Evolutionary conservation across 2,888 invertebrate genomes (phyloP).

Genomic region (Troides oblongomaculatus): DNA sequence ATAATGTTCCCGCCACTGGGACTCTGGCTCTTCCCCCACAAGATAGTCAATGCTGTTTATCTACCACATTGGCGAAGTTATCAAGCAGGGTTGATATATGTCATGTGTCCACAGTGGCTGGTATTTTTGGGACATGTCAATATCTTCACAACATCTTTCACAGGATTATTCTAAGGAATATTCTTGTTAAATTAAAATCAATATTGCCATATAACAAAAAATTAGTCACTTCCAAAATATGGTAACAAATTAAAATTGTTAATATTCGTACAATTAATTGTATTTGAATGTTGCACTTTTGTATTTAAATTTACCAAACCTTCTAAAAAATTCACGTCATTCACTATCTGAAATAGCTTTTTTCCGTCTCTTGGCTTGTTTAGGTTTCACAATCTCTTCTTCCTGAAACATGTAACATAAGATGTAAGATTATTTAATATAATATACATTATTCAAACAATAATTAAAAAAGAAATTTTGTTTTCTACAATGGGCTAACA

Average conservation of each 20-base stretch:
- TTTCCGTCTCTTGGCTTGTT: conserved; percentile 94
- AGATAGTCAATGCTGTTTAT: too few species aligned
- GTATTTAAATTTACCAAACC: conserved; percentile 69
- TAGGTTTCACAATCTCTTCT: conserved; percentile 94
- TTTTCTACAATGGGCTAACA: too few species aligned
- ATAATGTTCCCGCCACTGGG: too few species aligned
- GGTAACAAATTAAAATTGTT: conserved; percentile 31
- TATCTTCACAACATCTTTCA: background rate
- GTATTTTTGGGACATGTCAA: background rate
- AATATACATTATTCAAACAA: too few species aligned
- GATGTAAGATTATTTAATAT: background rate
- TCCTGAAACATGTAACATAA: conserved; percentile 78
- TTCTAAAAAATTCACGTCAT: conserved; percentile 82
- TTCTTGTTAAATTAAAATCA: conserved; percentile 1
- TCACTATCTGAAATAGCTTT: conserved; percentile 95
- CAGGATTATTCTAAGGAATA: conserved; percentile 3
- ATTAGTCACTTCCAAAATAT: conserved; percentile 29
- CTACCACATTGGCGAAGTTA: too few species aligned
- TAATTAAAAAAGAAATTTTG: too few species aligned
- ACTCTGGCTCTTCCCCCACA: too few species aligned
- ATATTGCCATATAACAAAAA: conserved; percentile 7
- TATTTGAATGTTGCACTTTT: conserved; percentile 78
- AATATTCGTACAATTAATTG: conserved; percentile 62
- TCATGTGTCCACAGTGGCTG: background rate
- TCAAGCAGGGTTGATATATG: too few species aligned